These are phyloP conservation scores for Cuculus canorus DNA, from an alignment of 2,797 vertebrate genomes.

Conservation along the genomic window DNA sequence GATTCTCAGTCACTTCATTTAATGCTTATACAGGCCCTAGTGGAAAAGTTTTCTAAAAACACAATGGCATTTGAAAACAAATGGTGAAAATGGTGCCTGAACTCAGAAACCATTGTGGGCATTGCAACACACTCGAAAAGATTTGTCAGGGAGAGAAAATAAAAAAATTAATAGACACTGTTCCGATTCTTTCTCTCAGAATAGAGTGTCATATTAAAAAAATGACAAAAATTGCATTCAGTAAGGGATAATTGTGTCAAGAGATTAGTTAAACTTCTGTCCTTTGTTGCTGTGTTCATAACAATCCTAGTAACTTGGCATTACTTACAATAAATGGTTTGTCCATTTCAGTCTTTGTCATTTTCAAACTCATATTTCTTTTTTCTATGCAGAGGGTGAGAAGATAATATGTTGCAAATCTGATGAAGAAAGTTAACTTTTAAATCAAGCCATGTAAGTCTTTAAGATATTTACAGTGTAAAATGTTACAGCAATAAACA, in stretches of 20 bases:
- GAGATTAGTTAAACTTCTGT: not conserved
- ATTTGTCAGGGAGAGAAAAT: not conserved
- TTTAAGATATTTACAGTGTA: not conserved
- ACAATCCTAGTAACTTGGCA: not conserved
- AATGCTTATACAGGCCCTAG: not conserved
- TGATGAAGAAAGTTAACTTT: not conserved
- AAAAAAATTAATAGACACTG: not conserved
- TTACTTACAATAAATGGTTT: not conserved
- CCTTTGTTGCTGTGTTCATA: not conserved
- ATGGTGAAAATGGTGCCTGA: rapidly evolving
- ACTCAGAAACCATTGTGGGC: rapidly evolving
- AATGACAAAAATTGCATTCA: not conserved
- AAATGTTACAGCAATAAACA: not conserved
- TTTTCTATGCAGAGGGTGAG: not conserved
- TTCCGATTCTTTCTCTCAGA: not conserved
- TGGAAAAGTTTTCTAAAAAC: not conserved
- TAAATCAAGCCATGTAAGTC: not conserved
- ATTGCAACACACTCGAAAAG: rapidly evolving
- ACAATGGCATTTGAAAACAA: rapidly evolving
- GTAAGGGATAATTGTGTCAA: not conserved
- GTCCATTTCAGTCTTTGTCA: not conserved
- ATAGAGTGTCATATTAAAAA: not conserved
- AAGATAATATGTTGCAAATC: not conserved
- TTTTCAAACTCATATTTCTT: not conserved
- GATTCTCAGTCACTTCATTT: not conserved